These are phyloP conservation scores for Ianthella basta DNA, from an alignment of 37 sponge, comb jelly and placozoan genomes.

Conservation along the genomic window DNA sequence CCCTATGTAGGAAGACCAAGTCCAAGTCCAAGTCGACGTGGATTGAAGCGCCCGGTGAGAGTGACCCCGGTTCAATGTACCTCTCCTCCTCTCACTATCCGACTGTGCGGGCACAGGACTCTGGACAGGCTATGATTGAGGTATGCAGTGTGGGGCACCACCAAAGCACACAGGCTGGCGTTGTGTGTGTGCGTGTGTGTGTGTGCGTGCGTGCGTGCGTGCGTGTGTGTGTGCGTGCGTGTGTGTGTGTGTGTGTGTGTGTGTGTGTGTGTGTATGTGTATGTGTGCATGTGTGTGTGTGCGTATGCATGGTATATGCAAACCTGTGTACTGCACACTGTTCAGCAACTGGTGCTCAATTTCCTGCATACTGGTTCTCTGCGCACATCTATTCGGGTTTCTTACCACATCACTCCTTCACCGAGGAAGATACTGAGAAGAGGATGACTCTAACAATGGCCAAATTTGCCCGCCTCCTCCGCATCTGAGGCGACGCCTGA, in stretches of 20 bases:
- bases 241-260: slow-evolving; percentile 29
- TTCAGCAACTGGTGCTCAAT: no score
- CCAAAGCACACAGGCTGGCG: no score
- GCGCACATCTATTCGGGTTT: no score
- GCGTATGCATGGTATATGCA: neutral
- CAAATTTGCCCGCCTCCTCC: neutral
- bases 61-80: slow-evolving; percentile 6
- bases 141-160: neutral
- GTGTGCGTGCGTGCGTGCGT: no score
- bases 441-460: slow-evolving; percentile 1
- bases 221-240: neutral
- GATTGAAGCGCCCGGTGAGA: slow-evolving; percentile 8
- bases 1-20: no score
- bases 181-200: no score
- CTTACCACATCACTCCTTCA: no score
- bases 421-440: neutral
- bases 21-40: slow-evolving; percentile 1
- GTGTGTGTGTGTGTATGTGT: slow-evolving; percentile 19
- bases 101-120: slow-evolving; percentile 9
- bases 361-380: no score
- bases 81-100: slow-evolving; percentile 7
- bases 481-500: neutral
- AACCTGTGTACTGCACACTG: neutral
- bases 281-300: neutral
- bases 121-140: neutral